Percentiles rank a stretch among this genome's conserved stretches.
Conservation (phyloP, 2,888 invertebrate genomes). For the Hedychridium roseum region DNA sequence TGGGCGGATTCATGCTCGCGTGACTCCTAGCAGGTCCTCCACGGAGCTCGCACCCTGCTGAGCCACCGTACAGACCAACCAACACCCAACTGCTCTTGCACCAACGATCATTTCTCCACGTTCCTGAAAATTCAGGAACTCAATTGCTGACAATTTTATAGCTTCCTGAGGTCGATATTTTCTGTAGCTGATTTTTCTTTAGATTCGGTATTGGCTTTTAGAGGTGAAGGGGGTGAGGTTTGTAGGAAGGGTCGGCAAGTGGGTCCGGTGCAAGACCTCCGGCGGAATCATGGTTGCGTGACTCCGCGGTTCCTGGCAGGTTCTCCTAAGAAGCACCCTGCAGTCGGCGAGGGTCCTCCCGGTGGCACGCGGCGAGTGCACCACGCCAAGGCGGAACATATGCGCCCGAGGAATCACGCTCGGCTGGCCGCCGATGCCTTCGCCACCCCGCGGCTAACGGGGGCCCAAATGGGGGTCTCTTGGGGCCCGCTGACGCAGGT, state of each 20-base stretch:
- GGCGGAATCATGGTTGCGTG: conserved; percentile 63
- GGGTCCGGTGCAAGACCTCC: conserved; percentile 42
- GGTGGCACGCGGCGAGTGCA: conserved; percentile 44
- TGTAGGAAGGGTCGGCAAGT: conserved; percentile 63
- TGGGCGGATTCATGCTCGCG: conserved; percentile 61
- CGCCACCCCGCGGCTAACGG: conserved; percentile 49
- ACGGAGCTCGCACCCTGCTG: too few species aligned
- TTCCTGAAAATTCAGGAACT: too few species aligned
- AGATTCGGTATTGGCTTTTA: too few species aligned
- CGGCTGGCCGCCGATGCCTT: conserved; percentile 33
- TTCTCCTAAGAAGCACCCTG: conserved; percentile 27
- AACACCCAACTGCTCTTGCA: too few species aligned
- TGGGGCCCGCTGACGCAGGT: conserved; percentile 50
- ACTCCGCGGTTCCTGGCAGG: conserved; percentile 47
- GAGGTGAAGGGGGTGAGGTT: too few species aligned
- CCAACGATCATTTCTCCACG: too few species aligned
- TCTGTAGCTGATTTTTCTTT: too few species aligned
- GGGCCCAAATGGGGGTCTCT: conserved; percentile 31
- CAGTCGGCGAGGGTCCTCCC: conserved; percentile 28
- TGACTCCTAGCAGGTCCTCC: too few species aligned
- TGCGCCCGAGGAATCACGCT: conserved; percentile 59
- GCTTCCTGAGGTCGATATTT: too few species aligned
- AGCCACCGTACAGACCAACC: too few species aligned
- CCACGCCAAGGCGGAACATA: conserved; percentile 45
- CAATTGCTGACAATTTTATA: too few species aligned